Evolutionary conservation across 2,113 vertebrate genomes (phyloP), one percentile per base, ranked within the genome.

Genomic region (Typhlomys cinereus): DNA sequence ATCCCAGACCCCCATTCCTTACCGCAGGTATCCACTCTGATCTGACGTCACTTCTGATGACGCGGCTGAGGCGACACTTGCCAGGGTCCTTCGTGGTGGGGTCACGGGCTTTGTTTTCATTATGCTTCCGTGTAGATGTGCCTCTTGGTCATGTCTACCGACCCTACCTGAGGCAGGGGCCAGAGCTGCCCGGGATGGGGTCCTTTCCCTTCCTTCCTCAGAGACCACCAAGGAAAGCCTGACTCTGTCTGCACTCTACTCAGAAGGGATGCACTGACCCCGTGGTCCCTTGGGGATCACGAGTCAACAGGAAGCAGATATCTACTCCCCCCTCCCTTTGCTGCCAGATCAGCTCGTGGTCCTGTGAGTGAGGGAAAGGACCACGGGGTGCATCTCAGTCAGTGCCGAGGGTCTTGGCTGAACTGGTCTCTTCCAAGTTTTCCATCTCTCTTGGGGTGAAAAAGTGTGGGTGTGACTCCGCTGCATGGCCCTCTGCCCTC

Each of bases 391-490:
- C 57, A 15, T 64, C 67, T 44, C 1, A 2, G 29, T 23, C 54
- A 29, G 52, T 62, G 64, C 71, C 1, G 1, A 66, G 29, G 14
- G 54, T 25, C 54, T 41, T 5, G 52, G 48, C 54, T 12, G 5
- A 27, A 11, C 62, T 14, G 48, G 31, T 21, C 1, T 0, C 6
- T n/a, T 75, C 13, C 0, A 2, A 20, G 25, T 4, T n/a, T 69
- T 39, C 50, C 8, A 66, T 50, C 41, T n/a, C 20, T 7, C 0
- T 57, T 25, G 29, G 31, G 67, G 46, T 12, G 27, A 20, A 29
- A 5, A 31, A 44, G 2, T 2, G 31, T 6, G 78, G 52, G 29
- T 11, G 34, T 36, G 48, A 59, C 69, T 5, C n/a, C 3, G 15
- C n/a, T 10, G 17, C 41, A 23, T 31, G 5, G 74, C 41, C 23